A percentile compares a stretch with the other conserved stretches of the same genome.
These are phyloP conservation scores for Tetragonisca angustula DNA, from an alignment of 2,888 invertebrate species.

Conservation along the genomic window DNA sequence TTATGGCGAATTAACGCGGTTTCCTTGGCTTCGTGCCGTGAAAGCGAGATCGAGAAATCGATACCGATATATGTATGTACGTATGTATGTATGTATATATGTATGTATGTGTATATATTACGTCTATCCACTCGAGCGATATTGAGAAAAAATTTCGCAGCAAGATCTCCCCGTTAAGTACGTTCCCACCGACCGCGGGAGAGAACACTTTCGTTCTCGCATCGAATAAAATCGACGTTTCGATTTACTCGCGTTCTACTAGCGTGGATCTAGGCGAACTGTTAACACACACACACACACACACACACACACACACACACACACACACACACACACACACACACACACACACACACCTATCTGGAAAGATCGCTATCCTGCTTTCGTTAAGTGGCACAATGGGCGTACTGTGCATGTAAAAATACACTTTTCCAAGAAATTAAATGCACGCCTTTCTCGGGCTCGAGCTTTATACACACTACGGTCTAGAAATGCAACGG, in stretches of 20 bases:
- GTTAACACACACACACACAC: neutral
- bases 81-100: no score
- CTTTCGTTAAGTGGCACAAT: conserved; percentile 48
- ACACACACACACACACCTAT: neutral
- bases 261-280: conserved; percentile 14
- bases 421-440: conserved; percentile 51
- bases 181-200: neutral
- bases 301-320: neutral
- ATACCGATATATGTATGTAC: conserved; percentile 10
- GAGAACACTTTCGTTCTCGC: conserved; percentile 29
- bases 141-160: conserved; percentile 14
- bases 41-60: conserved; percentile 44
- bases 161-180: neutral
- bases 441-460: conserved; percentile 24
- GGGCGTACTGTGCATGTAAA: conserved; percentile 35
- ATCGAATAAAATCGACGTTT: neutral
- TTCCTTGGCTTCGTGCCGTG: conserved; percentile 15
- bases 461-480: neutral
- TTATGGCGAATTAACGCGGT: conserved; percentile 25
- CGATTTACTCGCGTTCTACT: neutral
- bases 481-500: conserved; percentile 27
- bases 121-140: conserved; percentile 2
- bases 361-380: conserved; percentile 22
- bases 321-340: neutral
- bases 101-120: neutral